These are phyloP conservation scores for Bujurquina vittata DNA, from an alignment of 2,113 vertebrate species.

Conservation along the genomic window DNA sequence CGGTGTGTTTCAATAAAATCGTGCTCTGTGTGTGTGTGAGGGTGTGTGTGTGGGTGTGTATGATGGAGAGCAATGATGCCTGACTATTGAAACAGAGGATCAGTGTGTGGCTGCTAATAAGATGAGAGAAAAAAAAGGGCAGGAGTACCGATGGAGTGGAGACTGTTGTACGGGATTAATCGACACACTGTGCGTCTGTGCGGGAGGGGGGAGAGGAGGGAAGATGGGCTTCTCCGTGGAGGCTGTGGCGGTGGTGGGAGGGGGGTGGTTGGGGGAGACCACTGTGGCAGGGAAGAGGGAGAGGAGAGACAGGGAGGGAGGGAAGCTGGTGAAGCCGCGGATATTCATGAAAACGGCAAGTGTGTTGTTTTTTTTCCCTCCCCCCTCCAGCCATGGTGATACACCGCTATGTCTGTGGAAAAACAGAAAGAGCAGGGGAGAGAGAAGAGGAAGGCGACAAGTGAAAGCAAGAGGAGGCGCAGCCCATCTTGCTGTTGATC, in stretches of 20 bases:
- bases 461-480: constrained; percentile 50
- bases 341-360: constrained; percentile 69
- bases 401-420: constrained; percentile 64
- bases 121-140: neutral
- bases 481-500: constrained; percentile 66
- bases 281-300: constrained; percentile 61
- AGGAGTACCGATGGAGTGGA: constrained; percentile 29
- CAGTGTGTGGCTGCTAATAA: constrained; percentile 52
- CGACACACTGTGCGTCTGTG: constrained; percentile 49
- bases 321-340: constrained; percentile 58
- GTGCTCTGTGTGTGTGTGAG: constrained; percentile 21
- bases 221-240: constrained; percentile 68
- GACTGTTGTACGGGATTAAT: constrained; percentile 65
- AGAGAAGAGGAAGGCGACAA: constrained; percentile 10
- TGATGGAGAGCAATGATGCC: constrained; percentile 84
- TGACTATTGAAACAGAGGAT: constrained; percentile 69
- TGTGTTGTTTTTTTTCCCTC: constrained; percentile 14
- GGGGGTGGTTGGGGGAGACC: constrained; percentile 64
- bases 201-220: constrained; percentile 38
- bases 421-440: constrained; percentile 44
- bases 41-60: constrained; percentile 40
- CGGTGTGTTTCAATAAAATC: constrained; percentile 8
- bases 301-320: constrained; percentile 56
- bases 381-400: constrained; percentile 50
- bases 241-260: constrained; percentile 27